A percentile compares a stretch with the other conserved stretches of the same genome.
Conservation (phyloP, 2,888 invertebrate species). For the Pheosia tremula region DNA sequence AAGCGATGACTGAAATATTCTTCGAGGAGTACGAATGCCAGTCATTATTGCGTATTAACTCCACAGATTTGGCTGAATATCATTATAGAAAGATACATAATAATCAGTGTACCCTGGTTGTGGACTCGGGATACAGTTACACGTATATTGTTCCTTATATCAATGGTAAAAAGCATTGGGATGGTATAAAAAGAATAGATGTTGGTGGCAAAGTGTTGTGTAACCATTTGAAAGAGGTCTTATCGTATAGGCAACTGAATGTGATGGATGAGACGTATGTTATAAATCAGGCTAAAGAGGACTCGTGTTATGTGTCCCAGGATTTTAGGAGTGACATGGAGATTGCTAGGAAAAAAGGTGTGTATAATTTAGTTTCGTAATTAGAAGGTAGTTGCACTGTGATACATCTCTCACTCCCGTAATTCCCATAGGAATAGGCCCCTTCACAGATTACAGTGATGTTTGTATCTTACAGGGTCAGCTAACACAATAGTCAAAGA, state of each 20-base stretch:
- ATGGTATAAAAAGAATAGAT: slow-evolving; percentile 93
- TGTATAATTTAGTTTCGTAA: neutral
- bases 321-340: slow-evolving; percentile 88
- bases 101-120: slow-evolving; percentile 90
- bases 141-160: slow-evolving; percentile 97
- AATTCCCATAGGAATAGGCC: too few species aligned
- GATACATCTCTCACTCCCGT: too few species aligned
- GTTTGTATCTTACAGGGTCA: slow-evolving; percentile 60
- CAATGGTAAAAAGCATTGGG: slow-evolving; percentile 87
- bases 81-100: slow-evolving; percentile 84
- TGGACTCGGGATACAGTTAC: slow-evolving; percentile 98
- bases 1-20: slow-evolving; percentile 97
- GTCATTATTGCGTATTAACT: slow-evolving; percentile 91
- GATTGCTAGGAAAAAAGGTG: slow-evolving; percentile 83
- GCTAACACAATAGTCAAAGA: slow-evolving; percentile 92
- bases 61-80: slow-evolving; percentile 92
- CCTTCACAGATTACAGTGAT: neutral
- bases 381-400: neutral
- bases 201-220: slow-evolving; percentile 98
- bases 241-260: slow-evolving; percentile 97
- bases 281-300: slow-evolving; percentile 99
- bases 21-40: slow-evolving; percentile 98
- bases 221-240: slow-evolving; percentile 98
- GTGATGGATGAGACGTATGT: slow-evolving; percentile 99
- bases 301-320: slow-evolving; percentile 96